A percentile compares a stretch with the other conserved stretches of the same genome.
These are phyloP conservation scores for Dendropsophus ebraccatus DNA, from an alignment of 2,113 vertebrate species.

Conservation along the genomic window DNA sequence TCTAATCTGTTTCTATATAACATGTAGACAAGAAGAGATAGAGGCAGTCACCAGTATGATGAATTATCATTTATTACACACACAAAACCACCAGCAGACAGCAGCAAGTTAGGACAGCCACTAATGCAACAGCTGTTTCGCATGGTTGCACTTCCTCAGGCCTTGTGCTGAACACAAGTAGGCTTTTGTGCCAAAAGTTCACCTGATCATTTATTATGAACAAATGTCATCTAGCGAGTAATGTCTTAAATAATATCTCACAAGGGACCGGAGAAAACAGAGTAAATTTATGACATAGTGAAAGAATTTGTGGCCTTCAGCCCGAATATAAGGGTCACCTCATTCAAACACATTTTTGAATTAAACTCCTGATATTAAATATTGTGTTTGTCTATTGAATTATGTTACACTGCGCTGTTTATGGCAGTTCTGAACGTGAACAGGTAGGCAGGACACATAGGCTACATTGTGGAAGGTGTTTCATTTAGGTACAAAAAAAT, in stretches of 20 bases:
- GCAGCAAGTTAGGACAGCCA: too few relatives aligned
- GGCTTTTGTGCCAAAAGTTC: background rate
- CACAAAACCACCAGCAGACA: too few relatives aligned
- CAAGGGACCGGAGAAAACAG: background rate
- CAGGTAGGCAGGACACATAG: conserved; percentile 7
- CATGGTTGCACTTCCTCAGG: too few relatives aligned
- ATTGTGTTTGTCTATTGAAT: conserved; percentile 4
- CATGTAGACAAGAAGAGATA: too few relatives aligned
- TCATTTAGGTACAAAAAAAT: conserved; percentile 26
- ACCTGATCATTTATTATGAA: background rate
- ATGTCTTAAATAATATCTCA: background rate
- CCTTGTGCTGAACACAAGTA: background rate
- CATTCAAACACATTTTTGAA: conserved; percentile 15
- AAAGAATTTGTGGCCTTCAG: background rate
- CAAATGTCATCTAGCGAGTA: background rate
- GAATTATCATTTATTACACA: too few relatives aligned
- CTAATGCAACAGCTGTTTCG: too few relatives aligned
- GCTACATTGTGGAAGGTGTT: conserved; percentile 19
- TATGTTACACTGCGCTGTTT: conserved; percentile 14
- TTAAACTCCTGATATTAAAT: conserved; percentile 3
- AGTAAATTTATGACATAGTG: background rate
- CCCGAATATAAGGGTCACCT: background rate
- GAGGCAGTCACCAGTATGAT: too few relatives aligned
- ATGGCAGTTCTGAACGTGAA: conserved; percentile 3
- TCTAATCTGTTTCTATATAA: too few relatives aligned